phyloP scores from a whole-genome alignment of 1,140 invertebrate genomes.

The Zaprionus kolodkinae region DNA sequence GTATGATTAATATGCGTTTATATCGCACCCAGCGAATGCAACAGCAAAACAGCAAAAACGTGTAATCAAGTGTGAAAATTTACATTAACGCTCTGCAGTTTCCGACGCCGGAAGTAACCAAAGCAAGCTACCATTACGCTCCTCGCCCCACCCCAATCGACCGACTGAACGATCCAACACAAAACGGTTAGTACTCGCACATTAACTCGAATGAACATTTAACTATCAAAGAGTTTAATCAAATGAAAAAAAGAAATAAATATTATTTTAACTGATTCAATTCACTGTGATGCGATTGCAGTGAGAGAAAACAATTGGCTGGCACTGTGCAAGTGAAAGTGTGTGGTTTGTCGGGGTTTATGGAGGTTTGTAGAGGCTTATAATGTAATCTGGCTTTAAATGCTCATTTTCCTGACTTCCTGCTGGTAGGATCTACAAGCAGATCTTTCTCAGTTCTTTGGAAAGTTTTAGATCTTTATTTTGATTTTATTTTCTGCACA shows the following conservation, averaged over 20 bases:
- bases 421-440: no score
- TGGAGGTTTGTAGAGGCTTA: no score
- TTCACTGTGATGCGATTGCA: slow-evolving; percentile 11
- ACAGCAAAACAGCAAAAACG: slow-evolving; percentile 35
- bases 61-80: slow-evolving; percentile 39
- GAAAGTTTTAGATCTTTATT: no score
- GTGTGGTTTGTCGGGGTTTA: no score
- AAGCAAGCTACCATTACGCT: no score
- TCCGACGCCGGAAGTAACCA: slow-evolving; percentile 25
- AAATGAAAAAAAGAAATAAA: neutral
- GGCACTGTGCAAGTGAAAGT: neutral
- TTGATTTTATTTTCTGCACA: no score
- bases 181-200: slow-evolving; percentile 32
- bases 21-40: slow-evolving; percentile 14
- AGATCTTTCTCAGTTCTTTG: no score
- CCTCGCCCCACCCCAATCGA: no score
- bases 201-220: neutral
- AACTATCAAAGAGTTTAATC: neutral
- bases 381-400: no score
- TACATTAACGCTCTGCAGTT: slow-evolving; percentile 31
- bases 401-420: no score
- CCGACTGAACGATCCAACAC: neutral
- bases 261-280: neutral
- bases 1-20: slow-evolving; percentile 45
- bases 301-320: neutral